Conservation (phyloP, 2,113 vertebrate genomes). For the Ailuropoda melanoleuca region DNA sequence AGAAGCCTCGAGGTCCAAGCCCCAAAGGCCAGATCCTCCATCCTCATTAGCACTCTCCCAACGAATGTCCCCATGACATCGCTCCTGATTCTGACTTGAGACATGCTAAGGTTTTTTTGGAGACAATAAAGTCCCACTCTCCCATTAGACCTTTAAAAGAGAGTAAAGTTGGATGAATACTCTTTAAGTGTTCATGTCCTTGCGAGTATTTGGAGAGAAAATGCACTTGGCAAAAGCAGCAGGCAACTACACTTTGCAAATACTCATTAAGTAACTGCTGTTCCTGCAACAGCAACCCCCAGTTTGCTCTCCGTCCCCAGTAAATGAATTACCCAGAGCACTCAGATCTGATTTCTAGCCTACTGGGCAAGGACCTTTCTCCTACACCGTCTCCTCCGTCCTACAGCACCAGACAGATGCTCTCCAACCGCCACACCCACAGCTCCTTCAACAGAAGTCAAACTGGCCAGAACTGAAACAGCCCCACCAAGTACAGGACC, state of each 20-base stretch:
- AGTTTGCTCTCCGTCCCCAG: not conserved
- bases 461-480: not conserved
- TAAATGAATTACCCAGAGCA: not conserved
- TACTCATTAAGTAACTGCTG: not conserved
- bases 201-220: slow-evolving; percentile 18
- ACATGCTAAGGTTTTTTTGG: not conserved
- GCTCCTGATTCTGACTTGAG: not conserved
- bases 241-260: not conserved
- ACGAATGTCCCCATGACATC: not conserved
- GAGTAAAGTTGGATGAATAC: not conserved
- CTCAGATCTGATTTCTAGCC: not conserved
- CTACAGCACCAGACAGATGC: not conserved
- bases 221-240: not conserved
- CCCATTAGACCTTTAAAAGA: slow-evolving; percentile 28
- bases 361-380: not conserved
- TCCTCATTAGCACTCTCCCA: not conserved
- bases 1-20: not conserved
- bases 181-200: not conserved
- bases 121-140: not conserved
- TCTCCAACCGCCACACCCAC: not conserved
- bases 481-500: not conserved
- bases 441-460: not conserved
- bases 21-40: not conserved
- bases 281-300: not conserved
- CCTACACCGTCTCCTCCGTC: not conserved